phyloP scores from a whole-genome alignment of 2,888 invertebrate species.

The Campoplex nolae region DNA sequence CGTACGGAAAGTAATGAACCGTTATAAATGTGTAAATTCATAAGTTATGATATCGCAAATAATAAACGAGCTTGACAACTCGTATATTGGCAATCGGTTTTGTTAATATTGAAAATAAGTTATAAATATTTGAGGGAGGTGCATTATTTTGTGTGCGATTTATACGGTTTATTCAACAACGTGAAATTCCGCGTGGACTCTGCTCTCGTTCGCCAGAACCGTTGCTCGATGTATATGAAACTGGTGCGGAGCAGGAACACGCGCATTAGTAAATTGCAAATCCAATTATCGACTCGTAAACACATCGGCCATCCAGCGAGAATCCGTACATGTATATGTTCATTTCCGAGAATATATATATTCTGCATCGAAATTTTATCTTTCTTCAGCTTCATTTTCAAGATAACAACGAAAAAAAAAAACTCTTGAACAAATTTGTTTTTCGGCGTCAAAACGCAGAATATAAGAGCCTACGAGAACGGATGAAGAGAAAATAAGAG shows the following conservation, averaged over 20 bases:
- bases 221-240: conserved; percentile 12
- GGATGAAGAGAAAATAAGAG: not conserved
- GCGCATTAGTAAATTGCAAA: conserved; percentile 62
- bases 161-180: conserved; percentile 38
- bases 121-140: conserved; percentile 10
- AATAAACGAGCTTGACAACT: conserved; percentile 9
- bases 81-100: not conserved
- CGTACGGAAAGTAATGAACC: conserved; percentile 22
- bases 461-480: not conserved
- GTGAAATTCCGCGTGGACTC: not conserved
- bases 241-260: conserved; percentile 1
- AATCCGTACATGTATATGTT: conserved; percentile 2
- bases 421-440: conserved; percentile 26
- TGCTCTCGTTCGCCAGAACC: conserved; percentile 10
- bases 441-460: not conserved
- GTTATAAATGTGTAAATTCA: not conserved
- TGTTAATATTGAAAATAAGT: conserved; percentile 28
- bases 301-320: not conserved
- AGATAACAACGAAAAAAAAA: not conserved
- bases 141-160: conserved; percentile 34
- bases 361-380: conserved; percentile 14
- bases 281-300: conserved; percentile 61
- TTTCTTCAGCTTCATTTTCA: not conserved
- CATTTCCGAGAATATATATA: conserved; percentile 9
- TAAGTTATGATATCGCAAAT: conserved; percentile 8